phyloP scores from a whole-genome alignment of 92 coral and sea anemone species.

The Actinernus sp. region DNA sequence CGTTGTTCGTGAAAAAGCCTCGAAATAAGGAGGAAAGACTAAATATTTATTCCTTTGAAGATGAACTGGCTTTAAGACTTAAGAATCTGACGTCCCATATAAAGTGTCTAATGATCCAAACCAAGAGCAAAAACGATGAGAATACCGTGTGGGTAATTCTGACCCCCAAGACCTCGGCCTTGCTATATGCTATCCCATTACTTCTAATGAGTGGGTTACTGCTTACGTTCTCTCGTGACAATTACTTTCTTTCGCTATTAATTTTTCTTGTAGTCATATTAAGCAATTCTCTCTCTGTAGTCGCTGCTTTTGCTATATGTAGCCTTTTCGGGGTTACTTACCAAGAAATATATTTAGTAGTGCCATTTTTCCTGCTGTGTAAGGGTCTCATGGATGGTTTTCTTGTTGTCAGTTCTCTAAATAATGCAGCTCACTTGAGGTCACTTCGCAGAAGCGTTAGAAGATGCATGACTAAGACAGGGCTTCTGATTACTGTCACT shows the following conservation, averaged over 20 bases:
- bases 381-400: conserved; percentile 28
- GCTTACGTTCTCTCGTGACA: neutral
- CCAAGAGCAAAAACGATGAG: neutral
- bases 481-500: conserved; percentile 19
- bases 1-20: conserved; percentile 2
- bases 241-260: neutral
- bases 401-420: conserved; percentile 24
- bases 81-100: neutral
- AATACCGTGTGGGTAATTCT: neutral
- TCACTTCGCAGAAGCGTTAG: conserved; percentile 36
- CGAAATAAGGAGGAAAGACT: neutral
- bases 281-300: neutral
- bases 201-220: conserved; percentile 7
- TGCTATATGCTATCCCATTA: conserved; percentile 7
- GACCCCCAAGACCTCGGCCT: conserved; percentile 1
- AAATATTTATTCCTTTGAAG: neutral
- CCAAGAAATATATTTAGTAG: conserved; percentile 1
- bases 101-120: neutral
- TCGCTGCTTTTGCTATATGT: neutral
- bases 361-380: conserved; percentile 37
- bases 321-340: neutral
- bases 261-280: neutral
- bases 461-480: conserved; percentile 31
- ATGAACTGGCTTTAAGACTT: neutral
- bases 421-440: neutral